Conservation (phyloP, 1,140 invertebrate genomes). For the Scaptomyza pallida region DNA sequence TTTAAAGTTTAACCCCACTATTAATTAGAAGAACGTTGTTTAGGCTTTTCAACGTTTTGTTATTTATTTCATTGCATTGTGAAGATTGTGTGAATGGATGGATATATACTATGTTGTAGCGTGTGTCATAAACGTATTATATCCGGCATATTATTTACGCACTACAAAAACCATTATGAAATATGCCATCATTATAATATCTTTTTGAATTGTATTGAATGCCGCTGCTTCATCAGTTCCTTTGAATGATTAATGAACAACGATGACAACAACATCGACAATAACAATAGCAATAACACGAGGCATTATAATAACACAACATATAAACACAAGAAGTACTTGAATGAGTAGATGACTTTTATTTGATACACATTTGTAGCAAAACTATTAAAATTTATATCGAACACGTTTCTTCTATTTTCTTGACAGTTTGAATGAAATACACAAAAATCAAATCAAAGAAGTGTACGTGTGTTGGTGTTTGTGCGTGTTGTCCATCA, state of each 20-base stretch:
- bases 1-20: background rate
- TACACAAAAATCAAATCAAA: conserved; percentile 53
- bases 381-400: conserved; percentile 56
- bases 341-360: conserved; percentile 39
- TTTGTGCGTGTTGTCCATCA: conserved; percentile 72
- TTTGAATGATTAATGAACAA: conserved; percentile 71
- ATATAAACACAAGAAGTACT: conserved; percentile 21
- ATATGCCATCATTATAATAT: conserved; percentile 64
- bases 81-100: conserved; percentile 6
- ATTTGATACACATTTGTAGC: conserved; percentile 33
- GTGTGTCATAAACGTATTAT: conserved; percentile 39
- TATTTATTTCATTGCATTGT: background rate
- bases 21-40: background rate
- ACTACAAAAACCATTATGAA: conserved; percentile 53
- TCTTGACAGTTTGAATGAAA: conserved; percentile 38
- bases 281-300: conserved; percentile 37
- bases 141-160: conserved; percentile 74
- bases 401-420: conserved; percentile 36
- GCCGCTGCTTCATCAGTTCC: conserved; percentile 56
- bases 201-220: conserved; percentile 50
- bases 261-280: conserved; percentile 41
- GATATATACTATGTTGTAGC: conserved; percentile 5
- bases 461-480: conserved; percentile 6
- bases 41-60: conserved; percentile 6
- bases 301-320: conserved; percentile 20